These are phyloP conservation scores for Rhimphoctona megacephalus DNA, from an alignment of 2,888 invertebrate genomes.

Conservation along the genomic window DNA sequence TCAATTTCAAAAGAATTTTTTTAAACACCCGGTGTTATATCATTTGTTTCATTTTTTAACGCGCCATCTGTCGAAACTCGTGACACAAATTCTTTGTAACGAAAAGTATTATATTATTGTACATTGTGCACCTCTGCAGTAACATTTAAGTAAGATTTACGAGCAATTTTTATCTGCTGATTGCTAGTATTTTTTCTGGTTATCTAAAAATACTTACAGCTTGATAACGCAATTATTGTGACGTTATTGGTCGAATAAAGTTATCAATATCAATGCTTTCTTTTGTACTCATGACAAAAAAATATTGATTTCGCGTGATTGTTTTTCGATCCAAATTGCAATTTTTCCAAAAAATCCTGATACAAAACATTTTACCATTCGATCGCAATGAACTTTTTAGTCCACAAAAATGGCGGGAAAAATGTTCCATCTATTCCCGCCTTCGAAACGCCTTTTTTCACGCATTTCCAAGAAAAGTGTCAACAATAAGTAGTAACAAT, in stretches of 20 bases:
- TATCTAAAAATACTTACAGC: neutral
- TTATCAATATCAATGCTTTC: neutral
- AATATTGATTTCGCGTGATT: neutral
- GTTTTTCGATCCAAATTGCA: neutral
- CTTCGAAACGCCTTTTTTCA: neutral
- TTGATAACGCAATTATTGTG: neutral
- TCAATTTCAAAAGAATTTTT: neutral
- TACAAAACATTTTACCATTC: neutral
- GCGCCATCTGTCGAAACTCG: neutral
- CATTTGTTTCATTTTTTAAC: neutral
- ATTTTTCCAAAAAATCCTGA: neutral
- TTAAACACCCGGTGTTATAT: neutral
- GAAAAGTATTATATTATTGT: neutral
- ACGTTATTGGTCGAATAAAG: neutral
- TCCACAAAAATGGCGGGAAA: neutral
- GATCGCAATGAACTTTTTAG: neutral
- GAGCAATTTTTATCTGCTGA: conserved; percentile 1
- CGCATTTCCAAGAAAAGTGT: neutral
- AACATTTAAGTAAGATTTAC: neutral
- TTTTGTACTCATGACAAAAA: neutral
- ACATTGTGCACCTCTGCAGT: neutral
- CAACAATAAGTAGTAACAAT: too few species aligned
- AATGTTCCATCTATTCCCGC: neutral
- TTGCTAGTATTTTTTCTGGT: neutral
- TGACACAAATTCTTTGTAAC: neutral